Evolutionary conservation across 2,113 vertebrate species (phyloP).

Genomic region (Pedionomus torquatus): DNA sequence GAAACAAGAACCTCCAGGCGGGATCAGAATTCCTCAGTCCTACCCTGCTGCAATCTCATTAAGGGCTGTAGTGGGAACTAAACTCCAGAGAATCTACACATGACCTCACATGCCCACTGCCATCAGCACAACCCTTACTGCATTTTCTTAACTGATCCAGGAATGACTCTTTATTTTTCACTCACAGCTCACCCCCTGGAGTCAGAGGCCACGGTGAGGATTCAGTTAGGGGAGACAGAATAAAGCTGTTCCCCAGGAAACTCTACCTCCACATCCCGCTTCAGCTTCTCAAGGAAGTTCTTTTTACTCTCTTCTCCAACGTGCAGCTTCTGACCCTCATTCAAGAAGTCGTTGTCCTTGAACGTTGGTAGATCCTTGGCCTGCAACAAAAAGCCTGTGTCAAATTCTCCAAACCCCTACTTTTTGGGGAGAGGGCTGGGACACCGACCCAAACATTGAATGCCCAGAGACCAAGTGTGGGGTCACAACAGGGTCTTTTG

Average conservation of each 20-base stretch:
- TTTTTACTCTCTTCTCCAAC: conserved; percentile 96
- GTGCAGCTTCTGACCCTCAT: conserved; percentile 91
- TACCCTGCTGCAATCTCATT: background rate
- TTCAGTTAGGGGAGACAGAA: background rate
- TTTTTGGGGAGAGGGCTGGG: background rate
- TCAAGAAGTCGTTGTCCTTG: conserved; percentile 96
- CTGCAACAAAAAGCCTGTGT: conserved; percentile 60
- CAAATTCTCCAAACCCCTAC: background rate
- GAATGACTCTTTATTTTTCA: background rate
- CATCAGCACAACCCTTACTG: background rate
- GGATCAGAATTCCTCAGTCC: background rate
- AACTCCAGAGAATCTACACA: background rate
- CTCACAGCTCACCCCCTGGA: background rate
- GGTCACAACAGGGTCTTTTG: background rate
- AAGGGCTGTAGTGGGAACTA: background rate
- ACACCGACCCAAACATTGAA: fast-evolving
- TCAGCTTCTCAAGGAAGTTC: conserved; percentile 93
- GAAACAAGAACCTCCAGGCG: fast-evolving
- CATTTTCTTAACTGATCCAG: background rate
- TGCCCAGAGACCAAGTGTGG: fast-evolving
- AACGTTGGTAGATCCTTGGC: conserved; percentile 96
- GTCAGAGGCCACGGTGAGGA: background rate
- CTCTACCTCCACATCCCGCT: conserved; percentile 90
- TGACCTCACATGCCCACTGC: background rate
- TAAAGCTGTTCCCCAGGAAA: background rate